A percentile compares a stretch with the other conserved stretches of the same genome.
phyloP scores from a whole-genome alignment of 2,888 invertebrate genomes.

The Adineta ricciae region DNA sequence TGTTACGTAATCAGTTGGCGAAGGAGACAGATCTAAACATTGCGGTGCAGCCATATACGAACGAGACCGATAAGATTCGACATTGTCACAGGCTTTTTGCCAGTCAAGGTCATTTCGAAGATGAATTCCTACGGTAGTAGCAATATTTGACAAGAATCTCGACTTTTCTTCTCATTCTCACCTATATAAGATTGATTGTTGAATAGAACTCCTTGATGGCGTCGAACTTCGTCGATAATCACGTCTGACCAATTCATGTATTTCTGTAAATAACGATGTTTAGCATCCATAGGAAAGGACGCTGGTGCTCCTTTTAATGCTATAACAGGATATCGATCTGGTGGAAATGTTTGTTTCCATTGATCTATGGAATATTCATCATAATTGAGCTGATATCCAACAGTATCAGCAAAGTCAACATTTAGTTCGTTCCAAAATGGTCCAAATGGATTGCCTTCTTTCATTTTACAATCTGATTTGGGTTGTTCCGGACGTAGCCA shows the following conservation, averaged over 20 bases:
- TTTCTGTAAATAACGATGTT: conserved; percentile 40
- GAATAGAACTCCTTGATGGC: conserved; percentile 38
- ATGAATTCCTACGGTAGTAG: conserved; percentile 32
- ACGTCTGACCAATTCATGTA: conserved; percentile 43
- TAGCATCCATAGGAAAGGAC: conserved; percentile 41
- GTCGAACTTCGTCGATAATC: conserved; percentile 39
- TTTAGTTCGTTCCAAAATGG: conserved; percentile 47
- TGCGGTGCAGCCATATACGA: conserved; percentile 47
- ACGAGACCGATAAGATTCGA: conserved; percentile 35
- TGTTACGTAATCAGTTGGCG: conserved; percentile 37
- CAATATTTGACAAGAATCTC: not conserved
- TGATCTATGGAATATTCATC: conserved; percentile 5
- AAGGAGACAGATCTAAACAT: conserved; percentile 40
- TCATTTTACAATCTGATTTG: conserved; percentile 41
- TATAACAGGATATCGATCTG: conserved; percentile 44
- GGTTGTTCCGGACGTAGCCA: conserved; percentile 35
- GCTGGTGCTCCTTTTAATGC: conserved; percentile 48
- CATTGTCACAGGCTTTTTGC: conserved; percentile 41
- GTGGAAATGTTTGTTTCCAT: conserved; percentile 38
- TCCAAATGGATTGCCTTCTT: conserved; percentile 46
- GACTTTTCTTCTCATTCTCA: not conserved
- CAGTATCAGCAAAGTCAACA: conserved; percentile 42
- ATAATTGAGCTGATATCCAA: conserved; percentile 37
- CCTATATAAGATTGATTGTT: conserved; percentile 31
- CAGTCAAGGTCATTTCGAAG: conserved; percentile 36